Evolutionary conservation across 2,888 invertebrate species (phyloP).

Genomic region (Synanthedon myopaeformis): DNA sequence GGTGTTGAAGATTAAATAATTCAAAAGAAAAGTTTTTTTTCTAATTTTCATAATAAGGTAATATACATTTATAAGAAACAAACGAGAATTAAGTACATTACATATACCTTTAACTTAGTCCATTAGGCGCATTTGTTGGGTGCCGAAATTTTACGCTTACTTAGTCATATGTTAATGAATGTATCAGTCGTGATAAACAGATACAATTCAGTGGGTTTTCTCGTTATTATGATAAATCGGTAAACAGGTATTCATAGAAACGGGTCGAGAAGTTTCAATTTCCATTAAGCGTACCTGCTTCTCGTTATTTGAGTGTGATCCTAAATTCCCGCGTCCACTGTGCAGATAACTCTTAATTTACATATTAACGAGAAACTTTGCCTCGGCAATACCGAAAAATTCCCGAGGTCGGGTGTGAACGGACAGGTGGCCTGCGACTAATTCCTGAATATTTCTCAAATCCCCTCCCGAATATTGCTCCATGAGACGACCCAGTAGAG

Average conservation of each 20-base stretch:
- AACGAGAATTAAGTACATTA: neutral
- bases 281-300: constrained; percentile 35
- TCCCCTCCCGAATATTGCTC: constrained; percentile 12
- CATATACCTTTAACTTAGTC: constrained; percentile 27
- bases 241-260: constrained; percentile 45
- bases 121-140: constrained; percentile 30
- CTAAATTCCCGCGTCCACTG: constrained; percentile 44
- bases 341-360: constrained; percentile 63
- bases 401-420: constrained; percentile 52
- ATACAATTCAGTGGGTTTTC: constrained; percentile 33
- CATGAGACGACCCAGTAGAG: neutral
- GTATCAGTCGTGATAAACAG: constrained; percentile 30
- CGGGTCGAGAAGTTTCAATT: constrained; percentile 46
- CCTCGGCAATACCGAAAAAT: constrained; percentile 59
- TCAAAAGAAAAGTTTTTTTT: neutral
- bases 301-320: constrained; percentile 46
- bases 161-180: constrained; percentile 40
- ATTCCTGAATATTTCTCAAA: constrained; percentile 42
- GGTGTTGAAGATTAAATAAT: neutral
- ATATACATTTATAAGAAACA: neutral
- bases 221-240: constrained; percentile 52
- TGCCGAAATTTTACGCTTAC: constrained; percentile 31
- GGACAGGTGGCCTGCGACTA: constrained; percentile 44
- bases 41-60: neutral
- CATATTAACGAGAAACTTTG: constrained; percentile 69